Evolutionary conservation across 1,140 invertebrate genomes (phyloP).

Genomic region (Drosophila guanche): DNA sequence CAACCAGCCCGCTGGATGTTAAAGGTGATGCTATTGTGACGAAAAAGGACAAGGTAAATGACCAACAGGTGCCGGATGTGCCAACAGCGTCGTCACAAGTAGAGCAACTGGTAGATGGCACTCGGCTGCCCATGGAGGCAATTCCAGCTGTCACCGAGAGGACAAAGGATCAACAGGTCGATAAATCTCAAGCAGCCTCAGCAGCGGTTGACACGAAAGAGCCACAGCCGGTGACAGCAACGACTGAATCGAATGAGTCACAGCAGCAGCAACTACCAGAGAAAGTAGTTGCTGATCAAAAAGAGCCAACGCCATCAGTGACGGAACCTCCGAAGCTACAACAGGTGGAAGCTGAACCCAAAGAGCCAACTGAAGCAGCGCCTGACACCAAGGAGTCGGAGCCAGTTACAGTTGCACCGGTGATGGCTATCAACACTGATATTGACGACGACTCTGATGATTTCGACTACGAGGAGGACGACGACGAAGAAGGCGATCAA

Average conservation of each 20-base stretch:
- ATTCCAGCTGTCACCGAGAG: conserved; percentile 32
- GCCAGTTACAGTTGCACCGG: background rate
- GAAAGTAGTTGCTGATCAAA: background rate
- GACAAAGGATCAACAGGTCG: background rate
- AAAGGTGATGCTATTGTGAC: conserved; percentile 50
- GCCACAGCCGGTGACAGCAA: background rate
- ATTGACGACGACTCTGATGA: conserved; percentile 42
- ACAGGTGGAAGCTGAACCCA: background rate
- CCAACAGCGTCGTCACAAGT: conserved; percentile 47
- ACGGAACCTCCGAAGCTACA: background rate
- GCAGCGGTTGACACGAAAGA: conserved; percentile 20
- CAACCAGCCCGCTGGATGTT: conserved; percentile 61
- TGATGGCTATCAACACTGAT: conserved; percentile 24
- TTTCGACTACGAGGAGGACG: conserved; percentile 47
- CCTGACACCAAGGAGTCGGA: too few relatives aligned
- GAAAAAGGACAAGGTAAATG: conserved; percentile 39
- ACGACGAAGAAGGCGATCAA: conserved; percentile 27
- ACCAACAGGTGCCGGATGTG: conserved; percentile 21
- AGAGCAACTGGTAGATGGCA: conserved; percentile 69
- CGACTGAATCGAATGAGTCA: conserved; percentile 1
- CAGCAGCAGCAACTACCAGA: conserved; percentile 1
- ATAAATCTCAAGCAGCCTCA: conserved; percentile 1
- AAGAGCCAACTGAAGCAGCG: background rate
- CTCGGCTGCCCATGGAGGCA: conserved; percentile 54
- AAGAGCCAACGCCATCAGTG: background rate